Percentiles rank a stretch among this genome's conserved stretches.
phyloP scores from a whole-genome alignment of 2,888 invertebrate species.

The Argynnis bischoffii region DNA sequence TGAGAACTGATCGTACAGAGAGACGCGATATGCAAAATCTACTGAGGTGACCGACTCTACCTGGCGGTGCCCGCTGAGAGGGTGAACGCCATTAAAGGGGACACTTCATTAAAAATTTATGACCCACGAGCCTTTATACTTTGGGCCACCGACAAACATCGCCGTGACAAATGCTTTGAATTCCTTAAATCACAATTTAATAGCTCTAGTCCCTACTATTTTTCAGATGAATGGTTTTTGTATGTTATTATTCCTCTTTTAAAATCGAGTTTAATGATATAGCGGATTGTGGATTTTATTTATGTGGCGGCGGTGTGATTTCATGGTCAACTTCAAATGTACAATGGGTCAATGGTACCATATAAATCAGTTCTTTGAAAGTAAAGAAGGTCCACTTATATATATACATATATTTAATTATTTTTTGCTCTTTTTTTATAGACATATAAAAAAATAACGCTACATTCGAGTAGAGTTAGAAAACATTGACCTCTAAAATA shows the following conservation, averaged over 20 bases:
- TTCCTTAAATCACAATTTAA: conserved; percentile 49
- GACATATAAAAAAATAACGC: too few species aligned
- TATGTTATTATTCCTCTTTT: conserved; percentile 1
- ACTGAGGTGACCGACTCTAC: conserved; percentile 28
- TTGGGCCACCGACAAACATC: conserved; percentile 41
- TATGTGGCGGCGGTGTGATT: too few species aligned
- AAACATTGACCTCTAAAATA: too few species aligned
- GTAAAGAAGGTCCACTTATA: too few species aligned
- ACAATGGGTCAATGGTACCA: too few species aligned
- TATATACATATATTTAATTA: too few species aligned
- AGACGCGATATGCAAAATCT: conserved; percentile 20
- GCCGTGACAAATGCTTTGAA: conserved; percentile 55
- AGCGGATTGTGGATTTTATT: background rate
- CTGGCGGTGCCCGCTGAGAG: conserved; percentile 51
- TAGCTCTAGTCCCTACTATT: conserved; percentile 31
- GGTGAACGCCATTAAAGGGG: conserved; percentile 47
- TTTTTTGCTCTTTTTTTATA: too few species aligned
- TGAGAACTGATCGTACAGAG: conserved; percentile 26
- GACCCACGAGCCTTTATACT: conserved; percentile 51
- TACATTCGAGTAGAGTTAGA: too few species aligned
- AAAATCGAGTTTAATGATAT: background rate
- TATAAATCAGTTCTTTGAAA: too few species aligned
- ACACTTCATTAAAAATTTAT: conserved; percentile 68
- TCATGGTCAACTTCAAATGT: too few species aligned
- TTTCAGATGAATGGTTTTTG: conserved; percentile 1